These are phyloP conservation scores for Lutraria lutraria DNA, from an alignment of 2,888 invertebrate genomes.

Conservation along the genomic window DNA sequence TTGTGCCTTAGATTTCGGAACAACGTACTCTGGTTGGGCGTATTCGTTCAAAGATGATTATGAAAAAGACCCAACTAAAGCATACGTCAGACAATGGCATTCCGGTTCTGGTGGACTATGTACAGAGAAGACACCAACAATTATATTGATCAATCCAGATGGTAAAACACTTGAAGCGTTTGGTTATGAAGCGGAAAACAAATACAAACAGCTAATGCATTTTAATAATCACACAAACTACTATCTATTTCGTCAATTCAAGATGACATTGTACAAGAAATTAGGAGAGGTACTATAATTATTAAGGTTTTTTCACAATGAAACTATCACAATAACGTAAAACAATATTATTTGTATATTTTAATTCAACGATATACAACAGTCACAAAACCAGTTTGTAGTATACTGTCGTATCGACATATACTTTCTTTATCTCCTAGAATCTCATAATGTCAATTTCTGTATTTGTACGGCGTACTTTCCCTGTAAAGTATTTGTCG, in stretches of 20 bases:
- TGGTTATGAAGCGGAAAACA: constrained; percentile 44
- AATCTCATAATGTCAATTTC: no score
- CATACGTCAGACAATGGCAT: constrained; percentile 34
- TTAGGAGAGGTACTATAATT: neutral
- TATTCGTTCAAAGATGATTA: constrained; percentile 45
- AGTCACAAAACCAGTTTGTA: neutral
- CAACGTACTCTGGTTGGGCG: constrained; percentile 51
- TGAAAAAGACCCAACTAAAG: constrained; percentile 34
- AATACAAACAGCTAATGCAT: constrained; percentile 27
- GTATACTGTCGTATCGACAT: neutral
- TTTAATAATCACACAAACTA: constrained; percentile 28
- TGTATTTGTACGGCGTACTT: no score
- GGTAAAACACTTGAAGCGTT: constrained; percentile 35
- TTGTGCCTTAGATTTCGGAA: constrained; percentile 29
- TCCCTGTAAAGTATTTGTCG: no score
- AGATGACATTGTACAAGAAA: constrained; percentile 48
- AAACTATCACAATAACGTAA: no score
- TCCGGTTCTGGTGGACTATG: constrained; percentile 17
- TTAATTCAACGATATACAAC: neutral
- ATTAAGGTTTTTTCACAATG: no score
- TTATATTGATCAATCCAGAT: constrained; percentile 39
- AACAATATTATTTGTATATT: neutral
- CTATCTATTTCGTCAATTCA: constrained; percentile 46
- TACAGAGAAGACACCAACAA: constrained; percentile 50
- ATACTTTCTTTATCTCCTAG: neutral